Evolutionary conservation across 2,797 vertebrate genomes (phyloP), one percentile per base, ranked within the genome.

Genomic region (Micrastur ruficollis): DNA sequence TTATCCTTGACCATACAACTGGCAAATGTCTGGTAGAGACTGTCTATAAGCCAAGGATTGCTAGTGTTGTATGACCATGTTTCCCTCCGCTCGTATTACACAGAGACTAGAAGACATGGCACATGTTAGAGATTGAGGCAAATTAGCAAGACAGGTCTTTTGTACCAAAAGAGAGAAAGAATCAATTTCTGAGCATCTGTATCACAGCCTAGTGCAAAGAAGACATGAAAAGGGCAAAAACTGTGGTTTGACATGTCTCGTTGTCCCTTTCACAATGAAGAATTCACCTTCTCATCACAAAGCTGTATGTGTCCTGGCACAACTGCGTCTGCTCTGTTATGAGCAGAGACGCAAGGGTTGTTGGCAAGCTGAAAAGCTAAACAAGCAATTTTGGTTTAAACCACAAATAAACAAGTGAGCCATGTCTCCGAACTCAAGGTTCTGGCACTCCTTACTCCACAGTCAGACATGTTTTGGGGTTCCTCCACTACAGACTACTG

Each of bases 361-460:
- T 3, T 90, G 83, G 80, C 90, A 92, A 80, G 72, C 56, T 85
- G 67, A 74, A 68, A 83, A 94, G 86, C 81, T 87, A 90, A 93
- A 94, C 70, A 86, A 92, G 89, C 81, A 93, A 62, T 87, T 94
- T 91, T 72, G 84, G 74, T 96, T 94, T 85, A 95, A 94, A 82
- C 81, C 89, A 94, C 52, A n/a, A 89, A 81, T 59, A 94, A 93
- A 92, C 44, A 90, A 92, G 42, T 8, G 38, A 94, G 49, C 71
- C 38, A 31, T 55, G 68, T 80, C 86, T 92, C 91, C 0, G 0
- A 92, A 91, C 27, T 26, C 38, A 81, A 79, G 68, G 49, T 13
- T 68, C 68, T 87, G 71, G 65, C 65, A 42, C n/a, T 89, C 42
- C 25, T 82, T 47, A 61, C 14, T 78, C 32, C 53, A 62, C 14